Evolutionary conservation across 2,888 invertebrate species (phyloP).

Genomic region (Chrysodeixis includens): DNA sequence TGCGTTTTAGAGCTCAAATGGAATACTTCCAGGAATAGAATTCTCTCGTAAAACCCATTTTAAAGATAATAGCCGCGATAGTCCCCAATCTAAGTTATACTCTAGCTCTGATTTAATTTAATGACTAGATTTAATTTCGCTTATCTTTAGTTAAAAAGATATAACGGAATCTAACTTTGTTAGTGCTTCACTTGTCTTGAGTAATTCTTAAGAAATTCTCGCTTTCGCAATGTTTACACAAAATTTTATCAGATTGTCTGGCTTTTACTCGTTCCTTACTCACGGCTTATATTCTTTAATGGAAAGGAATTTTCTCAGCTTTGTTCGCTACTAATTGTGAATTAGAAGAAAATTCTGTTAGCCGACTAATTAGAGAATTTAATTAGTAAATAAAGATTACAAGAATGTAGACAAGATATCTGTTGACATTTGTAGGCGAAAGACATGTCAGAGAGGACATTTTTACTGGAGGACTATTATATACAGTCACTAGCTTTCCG

Average conservation of each 20-base stretch:
- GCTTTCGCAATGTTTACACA: conserved; percentile 14
- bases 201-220: conserved; percentile 16
- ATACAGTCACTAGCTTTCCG: too few relatives aligned
- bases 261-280: conserved; percentile 10
- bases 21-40: conserved; percentile 34
- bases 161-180: conserved; percentile 10
- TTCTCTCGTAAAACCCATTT: conserved; percentile 47
- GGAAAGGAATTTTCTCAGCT: not conserved
- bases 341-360: not conserved
- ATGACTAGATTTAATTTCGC: conserved; percentile 35
- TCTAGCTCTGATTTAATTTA: conserved; percentile 32
- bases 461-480: too few relatives aligned
- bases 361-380: not conserved
- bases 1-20: conserved; percentile 58
- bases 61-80: conserved; percentile 44
- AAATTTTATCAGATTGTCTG: conserved; percentile 15
- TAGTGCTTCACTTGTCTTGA: conserved; percentile 6
- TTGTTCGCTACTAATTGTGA: not conserved
- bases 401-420: not conserved
- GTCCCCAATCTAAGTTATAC: conserved; percentile 34
- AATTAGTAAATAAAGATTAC: not conserved
- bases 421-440: not conserved
- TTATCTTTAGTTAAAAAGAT: conserved; percentile 26
- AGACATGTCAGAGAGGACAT: too few relatives aligned
- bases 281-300: conserved; percentile 13